A percentile compares a stretch with the other conserved stretches of the same genome.
phyloP scores from a whole-genome alignment of 1,140 invertebrate genomes.

The Daktulosphaira vitifoliae region DNA sequence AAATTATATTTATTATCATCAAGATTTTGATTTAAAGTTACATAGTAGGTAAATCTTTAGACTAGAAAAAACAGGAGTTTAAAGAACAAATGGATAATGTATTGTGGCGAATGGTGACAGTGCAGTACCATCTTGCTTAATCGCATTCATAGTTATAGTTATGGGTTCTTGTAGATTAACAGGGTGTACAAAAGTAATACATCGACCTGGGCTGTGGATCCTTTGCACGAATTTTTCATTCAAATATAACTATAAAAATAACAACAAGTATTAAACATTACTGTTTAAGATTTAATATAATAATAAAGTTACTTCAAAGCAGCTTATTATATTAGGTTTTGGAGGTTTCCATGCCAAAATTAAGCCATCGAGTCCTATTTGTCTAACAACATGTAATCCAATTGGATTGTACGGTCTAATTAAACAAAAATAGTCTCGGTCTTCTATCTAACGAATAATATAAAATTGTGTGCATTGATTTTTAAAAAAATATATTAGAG shows the following conservation, averaged over 20 bases:
- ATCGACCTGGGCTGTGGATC: slow-evolving; percentile 15
- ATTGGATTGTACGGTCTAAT: slow-evolving; percentile 35
- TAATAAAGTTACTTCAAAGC: slow-evolving; percentile 23
- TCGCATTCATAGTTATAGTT: slow-evolving; percentile 25
- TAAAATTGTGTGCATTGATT: background rate
- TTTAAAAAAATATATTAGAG: too few species aligned
- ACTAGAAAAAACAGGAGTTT: slow-evolving; percentile 1
- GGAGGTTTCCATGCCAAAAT: slow-evolving; percentile 36
- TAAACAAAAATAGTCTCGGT: slow-evolving; percentile 14
- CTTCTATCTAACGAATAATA: slow-evolving; percentile 20
- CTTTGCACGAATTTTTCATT: slow-evolving; percentile 34
- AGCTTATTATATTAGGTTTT: slow-evolving; percentile 11
- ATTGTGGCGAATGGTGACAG: slow-evolving; percentile 7
- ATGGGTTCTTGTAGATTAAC: slow-evolving; percentile 33
- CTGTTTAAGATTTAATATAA: too few species aligned
- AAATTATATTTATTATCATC: background rate
- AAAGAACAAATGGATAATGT: slow-evolving; percentile 2
- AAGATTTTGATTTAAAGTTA: slow-evolving; percentile 33
- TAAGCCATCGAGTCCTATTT: slow-evolving; percentile 37
- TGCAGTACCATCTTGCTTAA: background rate
- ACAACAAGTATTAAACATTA: too few species aligned
- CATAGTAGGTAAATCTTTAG: background rate
- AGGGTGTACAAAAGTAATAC: slow-evolving; percentile 35
- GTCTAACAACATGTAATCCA: slow-evolving; percentile 35
- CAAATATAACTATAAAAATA: slow-evolving; percentile 25